Evolutionary conservation across 1,140 invertebrate genomes (phyloP).

Genomic region (Drosophila littoralis): DNA sequence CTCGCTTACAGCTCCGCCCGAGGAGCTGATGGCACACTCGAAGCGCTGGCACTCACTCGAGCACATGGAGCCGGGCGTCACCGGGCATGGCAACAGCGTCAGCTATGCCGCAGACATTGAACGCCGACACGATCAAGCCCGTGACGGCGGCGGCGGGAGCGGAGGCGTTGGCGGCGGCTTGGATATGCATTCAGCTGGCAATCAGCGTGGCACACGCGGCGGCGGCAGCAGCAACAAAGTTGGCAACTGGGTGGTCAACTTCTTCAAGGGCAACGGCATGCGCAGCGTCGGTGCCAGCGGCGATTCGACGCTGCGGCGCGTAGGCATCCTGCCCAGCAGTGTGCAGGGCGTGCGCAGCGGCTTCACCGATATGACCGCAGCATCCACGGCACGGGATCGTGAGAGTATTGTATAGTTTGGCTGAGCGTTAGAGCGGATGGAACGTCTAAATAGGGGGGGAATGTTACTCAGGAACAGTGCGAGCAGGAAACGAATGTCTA

Average conservation of each 20-base stretch:
- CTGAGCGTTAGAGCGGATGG: conserved; percentile 13
- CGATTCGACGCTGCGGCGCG: conserved; percentile 63
- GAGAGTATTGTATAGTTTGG: conserved; percentile 82
- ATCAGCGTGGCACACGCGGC: conserved; percentile 29
- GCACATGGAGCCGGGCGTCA: conserved; percentile 85
- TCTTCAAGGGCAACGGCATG: conserved; percentile 60
- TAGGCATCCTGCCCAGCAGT: conserved; percentile 64
- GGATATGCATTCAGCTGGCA: conserved; percentile 20
- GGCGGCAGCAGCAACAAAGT: conserved; percentile 45
- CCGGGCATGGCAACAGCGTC: conserved; percentile 84
- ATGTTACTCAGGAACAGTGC: conserved; percentile 79
- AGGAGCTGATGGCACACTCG: conserved; percentile 85
- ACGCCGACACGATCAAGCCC: conserved; percentile 28
- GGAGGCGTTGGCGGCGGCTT: background rate
- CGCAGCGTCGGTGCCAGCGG: conserved; percentile 43
- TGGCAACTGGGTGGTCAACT: conserved; percentile 64
- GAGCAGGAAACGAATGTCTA: conserved; percentile 72
- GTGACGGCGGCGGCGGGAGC: background rate
- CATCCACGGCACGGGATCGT: conserved; percentile 69
- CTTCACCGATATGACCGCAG: conserved; percentile 67
- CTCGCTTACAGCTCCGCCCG: conserved; percentile 85
- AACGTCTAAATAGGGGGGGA: conserved; percentile 14
- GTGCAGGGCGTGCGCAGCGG: conserved; percentile 66
- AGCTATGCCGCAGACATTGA: conserved; percentile 79
- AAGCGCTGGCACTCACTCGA: conserved; percentile 92